Base-by-base conservation (phyloP, 2,113 vertebrate species). In the Synchiropus splendidus region DNA sequence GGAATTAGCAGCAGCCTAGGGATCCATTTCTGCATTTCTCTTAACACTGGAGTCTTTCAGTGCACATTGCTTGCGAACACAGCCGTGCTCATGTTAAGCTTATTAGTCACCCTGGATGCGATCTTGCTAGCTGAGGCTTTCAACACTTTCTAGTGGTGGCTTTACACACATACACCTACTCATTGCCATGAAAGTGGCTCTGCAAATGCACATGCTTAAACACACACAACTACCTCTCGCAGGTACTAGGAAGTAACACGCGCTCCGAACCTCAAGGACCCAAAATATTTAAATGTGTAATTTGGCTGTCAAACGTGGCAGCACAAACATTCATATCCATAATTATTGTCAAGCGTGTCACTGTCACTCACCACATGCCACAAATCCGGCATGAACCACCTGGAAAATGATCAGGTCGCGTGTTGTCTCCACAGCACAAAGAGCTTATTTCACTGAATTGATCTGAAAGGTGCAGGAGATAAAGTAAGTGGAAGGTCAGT, bases 101-200 rank as follows among this genome's bases (percentile, higher is more conserved):
- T 78, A 81, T 85, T 85, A 85, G 83, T 85, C 80, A 85, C 81
- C 83, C 83, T 84, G 81, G 76, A 83, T 84, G 83, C 72, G 74
- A 84, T 84, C 81, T 84, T 81, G 80, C 81, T 83, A 83, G 80
- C 80, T 78, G 78, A 65, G 76, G 79, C 79, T 84, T 83, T 83
- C 79, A 79, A 83, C 83, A 84, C 80, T 85, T 84, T 85, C 80
- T 80, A 75, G 77, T 73, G 72, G 70, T 82, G 73, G 70, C 73
- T 81, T 80, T 83, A 79, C 78, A 81, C 79, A 77, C 74, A 80
- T 75, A 85, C 83, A 83, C 83, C 83, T 84, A 84, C 81, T 83
- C 82, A 78, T 64, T 75, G 72, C 65, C 67, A 67, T 70, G 66
- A 75, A 78, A 79, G 61, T 74, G 55, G 67, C 75, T 70, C 70